Percentiles rank a stretch among this genome's conserved stretches.
Evolutionary conservation across 2,797 vertebrate genomes (phyloP).

Genomic region (Poecile montanus): DNA sequence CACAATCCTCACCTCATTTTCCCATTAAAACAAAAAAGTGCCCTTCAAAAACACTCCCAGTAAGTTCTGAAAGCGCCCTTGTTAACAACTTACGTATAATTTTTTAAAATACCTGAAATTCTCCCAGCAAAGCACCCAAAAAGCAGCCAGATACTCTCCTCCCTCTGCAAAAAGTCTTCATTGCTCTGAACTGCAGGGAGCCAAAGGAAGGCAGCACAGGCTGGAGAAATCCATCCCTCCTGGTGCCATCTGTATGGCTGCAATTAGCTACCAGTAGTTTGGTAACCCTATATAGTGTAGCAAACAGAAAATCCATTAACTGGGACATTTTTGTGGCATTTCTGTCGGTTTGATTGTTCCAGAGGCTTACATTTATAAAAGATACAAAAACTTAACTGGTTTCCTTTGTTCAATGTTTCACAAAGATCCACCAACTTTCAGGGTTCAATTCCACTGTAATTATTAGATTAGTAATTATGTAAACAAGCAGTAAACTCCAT

Average conservation of each 20-base stretch:
- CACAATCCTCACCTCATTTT: not conserved
- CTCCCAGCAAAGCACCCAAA: not conserved
- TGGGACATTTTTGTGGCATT: not conserved
- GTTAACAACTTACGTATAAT: accelerated
- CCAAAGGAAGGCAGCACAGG: not conserved
- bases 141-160: not conserved
- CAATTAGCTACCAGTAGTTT: conserved; percentile 5
- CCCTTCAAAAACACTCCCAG: not conserved
- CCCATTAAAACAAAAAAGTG: not conserved
- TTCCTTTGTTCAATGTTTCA: not conserved
- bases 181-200: not conserved
- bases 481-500: not conserved
- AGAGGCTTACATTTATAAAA: not conserved
- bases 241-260: not conserved
- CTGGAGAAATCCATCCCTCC: not conserved
- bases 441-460: conserved; percentile 5
- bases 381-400: not conserved
- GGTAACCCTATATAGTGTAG: not conserved
- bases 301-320: not conserved
- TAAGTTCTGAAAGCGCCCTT: not conserved
- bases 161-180: not conserved
- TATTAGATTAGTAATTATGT: not conserved
- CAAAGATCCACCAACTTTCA: conserved; percentile 18
- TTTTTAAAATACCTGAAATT: not conserved
- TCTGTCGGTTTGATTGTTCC: not conserved